A percentile compares a stretch with the other conserved stretches of the same genome.
Evolutionary conservation across 2,797 vertebrate genomes (phyloP).

Genomic region (Periophthalmus magnuspinnatus): DNA sequence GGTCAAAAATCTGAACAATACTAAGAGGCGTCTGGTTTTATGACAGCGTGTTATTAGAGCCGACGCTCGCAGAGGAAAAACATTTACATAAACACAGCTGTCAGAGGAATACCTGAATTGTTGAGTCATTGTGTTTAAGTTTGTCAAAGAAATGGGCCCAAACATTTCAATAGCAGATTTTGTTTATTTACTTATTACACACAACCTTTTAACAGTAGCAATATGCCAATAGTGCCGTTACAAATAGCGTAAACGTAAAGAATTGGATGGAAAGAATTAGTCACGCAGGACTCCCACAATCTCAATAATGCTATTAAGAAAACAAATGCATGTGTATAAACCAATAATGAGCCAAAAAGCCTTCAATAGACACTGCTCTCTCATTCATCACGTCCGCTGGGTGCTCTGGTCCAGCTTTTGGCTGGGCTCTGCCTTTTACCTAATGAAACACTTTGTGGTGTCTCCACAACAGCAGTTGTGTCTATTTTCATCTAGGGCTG

Average conservation of each 20-base stretch:
- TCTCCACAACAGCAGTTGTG: background rate
- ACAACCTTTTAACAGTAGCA: background rate
- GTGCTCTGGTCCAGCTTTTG: slow-evolving; percentile 3
- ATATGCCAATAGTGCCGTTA: background rate
- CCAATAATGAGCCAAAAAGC: slow-evolving; percentile 43
- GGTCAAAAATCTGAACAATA: background rate
- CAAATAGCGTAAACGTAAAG: background rate
- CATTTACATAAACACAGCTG: slow-evolving; percentile 4
- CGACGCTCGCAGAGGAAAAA: background rate
- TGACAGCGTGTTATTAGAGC: slow-evolving; percentile 10
- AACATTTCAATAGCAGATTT: background rate
- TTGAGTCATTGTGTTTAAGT: background rate
- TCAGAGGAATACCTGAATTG: background rate
- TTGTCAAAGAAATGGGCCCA: background rate
- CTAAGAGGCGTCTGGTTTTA: background rate
- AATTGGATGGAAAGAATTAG: slow-evolving; percentile 32
- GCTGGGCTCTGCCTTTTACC: background rate
- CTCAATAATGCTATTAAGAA: slow-evolving; percentile 51
- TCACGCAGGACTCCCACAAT: slow-evolving; percentile 39
- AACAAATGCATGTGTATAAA: slow-evolving; percentile 53
- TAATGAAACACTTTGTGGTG: background rate
- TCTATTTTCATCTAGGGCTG: too few species aligned
- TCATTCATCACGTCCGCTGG: slow-evolving; percentile 37
- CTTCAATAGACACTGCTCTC: slow-evolving; percentile 38
- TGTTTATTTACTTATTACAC: background rate